phyloP scores from a whole-genome alignment of 2,113 vertebrate species.

The Cinclus mexicanus region DNA sequence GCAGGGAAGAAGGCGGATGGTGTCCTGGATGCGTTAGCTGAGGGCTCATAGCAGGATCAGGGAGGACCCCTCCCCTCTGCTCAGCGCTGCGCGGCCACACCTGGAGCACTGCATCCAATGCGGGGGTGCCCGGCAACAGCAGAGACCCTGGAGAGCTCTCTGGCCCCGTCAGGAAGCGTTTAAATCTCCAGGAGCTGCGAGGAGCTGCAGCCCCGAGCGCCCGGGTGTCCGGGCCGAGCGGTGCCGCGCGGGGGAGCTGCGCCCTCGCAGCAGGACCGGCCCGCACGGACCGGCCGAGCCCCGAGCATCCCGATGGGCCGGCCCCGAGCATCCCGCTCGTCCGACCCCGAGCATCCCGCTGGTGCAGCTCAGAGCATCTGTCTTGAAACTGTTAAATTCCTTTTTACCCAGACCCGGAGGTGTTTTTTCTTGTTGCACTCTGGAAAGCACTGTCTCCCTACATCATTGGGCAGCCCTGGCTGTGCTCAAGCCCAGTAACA shows the following conservation, averaged over 20 bases:
- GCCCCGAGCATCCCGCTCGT: neutral
- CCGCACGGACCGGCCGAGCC: neutral
- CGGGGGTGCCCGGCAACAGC: neutral
- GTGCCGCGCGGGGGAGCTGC: conserved; percentile 41
- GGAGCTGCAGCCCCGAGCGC: neutral
- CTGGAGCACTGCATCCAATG: neutral
- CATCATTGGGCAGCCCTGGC: neutral
- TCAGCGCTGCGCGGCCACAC: neutral
- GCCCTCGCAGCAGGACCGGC: neutral
- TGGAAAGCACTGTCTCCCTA: neutral
- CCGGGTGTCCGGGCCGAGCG: neutral
- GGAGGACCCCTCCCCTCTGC: neutral
- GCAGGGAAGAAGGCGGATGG: fast-evolving
- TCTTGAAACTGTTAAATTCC: neutral
- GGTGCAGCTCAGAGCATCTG: no score
- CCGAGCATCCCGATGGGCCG: neutral
- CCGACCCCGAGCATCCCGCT: no score
- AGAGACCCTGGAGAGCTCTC: neutral
- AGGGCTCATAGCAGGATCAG: neutral
- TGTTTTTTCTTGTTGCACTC: neutral
- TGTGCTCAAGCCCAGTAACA: neutral
- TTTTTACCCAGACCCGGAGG: fast-evolving
- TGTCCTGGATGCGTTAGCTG: neutral
- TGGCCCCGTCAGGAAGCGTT: fast-evolving
- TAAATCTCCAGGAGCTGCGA: fast-evolving